These are phyloP conservation scores for Oithona nana DNA, from an alignment of 2,888 invertebrate genomes.

Conservation along the genomic window DNA sequence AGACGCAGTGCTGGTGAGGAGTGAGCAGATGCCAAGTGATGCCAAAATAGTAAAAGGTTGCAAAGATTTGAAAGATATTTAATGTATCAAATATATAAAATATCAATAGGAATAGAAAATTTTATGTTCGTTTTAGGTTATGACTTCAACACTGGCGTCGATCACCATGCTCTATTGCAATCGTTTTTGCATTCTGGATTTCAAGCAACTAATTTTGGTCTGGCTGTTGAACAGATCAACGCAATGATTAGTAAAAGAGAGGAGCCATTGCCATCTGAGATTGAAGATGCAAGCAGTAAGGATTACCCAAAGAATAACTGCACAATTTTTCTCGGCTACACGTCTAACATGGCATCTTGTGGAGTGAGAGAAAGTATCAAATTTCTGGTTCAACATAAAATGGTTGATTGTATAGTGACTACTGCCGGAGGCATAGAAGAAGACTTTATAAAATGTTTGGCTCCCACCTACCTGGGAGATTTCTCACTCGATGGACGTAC, in stretches of 20 bases:
- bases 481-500: conserved; percentile 52
- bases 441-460: conserved; percentile 94
- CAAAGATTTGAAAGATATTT: not conserved
- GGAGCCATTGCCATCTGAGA: not conserved
- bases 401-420: conserved; percentile 89
- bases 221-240: conserved; percentile 73
- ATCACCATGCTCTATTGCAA: conserved; percentile 62
- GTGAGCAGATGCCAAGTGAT: conserved; percentile 42
- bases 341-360: conserved; percentile 89
- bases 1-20: conserved; percentile 49
- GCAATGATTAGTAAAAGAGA: conserved; percentile 46
- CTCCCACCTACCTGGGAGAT: conserved; percentile 79
- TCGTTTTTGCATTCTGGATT: conserved; percentile 72
- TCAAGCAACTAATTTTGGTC: conserved; percentile 86
- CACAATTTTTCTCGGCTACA: conserved; percentile 89
- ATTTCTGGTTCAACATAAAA: conserved; percentile 62
- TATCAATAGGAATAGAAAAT: not conserved
- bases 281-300: not conserved
- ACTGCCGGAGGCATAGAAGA: conserved; percentile 97
- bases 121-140: conserved; percentile 42
- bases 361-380: conserved; percentile 77
- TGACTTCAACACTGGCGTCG: conserved; percentile 73
- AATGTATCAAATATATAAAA: not conserved
- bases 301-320: conserved; percentile 37
- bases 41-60: conserved; percentile 42